Percentiles rank a stretch among this genome's conserved stretches.
phyloP scores from a whole-genome alignment of 2,797 vertebrate species.

The Onychomys leucogaster region DNA sequence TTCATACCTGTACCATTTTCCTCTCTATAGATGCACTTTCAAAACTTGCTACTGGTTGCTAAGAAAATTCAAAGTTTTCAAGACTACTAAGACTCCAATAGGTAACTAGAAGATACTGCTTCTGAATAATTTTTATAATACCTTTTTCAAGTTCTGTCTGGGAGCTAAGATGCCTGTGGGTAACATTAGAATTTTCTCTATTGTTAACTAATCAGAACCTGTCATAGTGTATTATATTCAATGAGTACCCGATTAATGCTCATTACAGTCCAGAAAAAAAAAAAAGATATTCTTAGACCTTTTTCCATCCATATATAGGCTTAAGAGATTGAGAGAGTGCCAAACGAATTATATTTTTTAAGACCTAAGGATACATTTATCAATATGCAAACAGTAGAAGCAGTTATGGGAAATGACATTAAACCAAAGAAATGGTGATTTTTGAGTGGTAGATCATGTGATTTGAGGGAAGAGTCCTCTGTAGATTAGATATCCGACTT shows the following conservation, averaged over 20 bases:
- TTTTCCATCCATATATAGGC: not conserved
- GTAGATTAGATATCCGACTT: constrained; percentile 65
- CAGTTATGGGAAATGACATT: constrained; percentile 78
- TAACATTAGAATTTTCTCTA: not conserved
- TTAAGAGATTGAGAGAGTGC: constrained; percentile 64
- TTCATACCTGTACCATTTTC: not conserved
- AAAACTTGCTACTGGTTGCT: not conserved
- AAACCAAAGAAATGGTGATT: constrained; percentile 71
- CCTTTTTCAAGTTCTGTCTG: not conserved
- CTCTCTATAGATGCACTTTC: not conserved
- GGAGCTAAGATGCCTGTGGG: not conserved
- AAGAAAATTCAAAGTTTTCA: constrained; percentile 57
- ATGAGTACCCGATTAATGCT: constrained; percentile 22
- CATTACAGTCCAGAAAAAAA: not conserved
- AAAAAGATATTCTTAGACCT: constrained; percentile 28
- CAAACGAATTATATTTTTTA: constrained; percentile 63
- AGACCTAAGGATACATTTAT: constrained; percentile 72
- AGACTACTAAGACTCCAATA: not conserved
- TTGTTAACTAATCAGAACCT: not conserved
- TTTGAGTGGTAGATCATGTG: constrained; percentile 74
- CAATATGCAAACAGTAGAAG: constrained; percentile 67
- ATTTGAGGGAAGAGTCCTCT: constrained; percentile 61
- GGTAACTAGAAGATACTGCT: not conserved
- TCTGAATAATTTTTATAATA: constrained; percentile 15
- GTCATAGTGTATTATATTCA: not conserved